phyloP scores from a whole-genome alignment of 2,797 vertebrate species.

The Tympanoctomys barrerae region DNA sequence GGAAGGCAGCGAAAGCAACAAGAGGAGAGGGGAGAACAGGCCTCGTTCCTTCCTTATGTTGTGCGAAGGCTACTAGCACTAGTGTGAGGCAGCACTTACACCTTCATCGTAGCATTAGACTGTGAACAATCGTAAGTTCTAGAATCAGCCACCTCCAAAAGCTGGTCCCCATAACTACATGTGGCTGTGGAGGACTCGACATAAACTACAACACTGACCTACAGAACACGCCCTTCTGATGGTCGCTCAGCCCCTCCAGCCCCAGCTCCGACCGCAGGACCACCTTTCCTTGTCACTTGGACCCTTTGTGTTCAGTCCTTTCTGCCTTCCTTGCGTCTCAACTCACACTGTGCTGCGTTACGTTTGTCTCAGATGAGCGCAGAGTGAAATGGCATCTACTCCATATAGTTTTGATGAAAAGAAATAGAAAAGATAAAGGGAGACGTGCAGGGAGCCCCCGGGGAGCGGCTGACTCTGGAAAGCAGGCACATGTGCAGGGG shows the following conservation, averaged over 20 bases:
- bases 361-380: not conserved
- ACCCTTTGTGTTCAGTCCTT: not conserved
- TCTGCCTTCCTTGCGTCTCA: not conserved
- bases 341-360: not conserved
- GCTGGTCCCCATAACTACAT: too few relatives aligned
- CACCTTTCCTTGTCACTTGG: too few relatives aligned
- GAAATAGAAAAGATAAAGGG: not conserved
- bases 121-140: too few relatives aligned
- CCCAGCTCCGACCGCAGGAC: rapidly evolving
- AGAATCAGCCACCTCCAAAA: too few relatives aligned
- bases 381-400: not conserved
- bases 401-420: not conserved
- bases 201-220: not conserved
- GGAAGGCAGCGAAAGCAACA: not conserved
- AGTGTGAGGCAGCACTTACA: too few relatives aligned
- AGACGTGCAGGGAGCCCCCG: too few relatives aligned
- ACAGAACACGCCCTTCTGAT: not conserved
- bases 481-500: too few relatives aligned
- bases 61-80: not conserved
- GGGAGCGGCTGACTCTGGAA: too few relatives aligned
- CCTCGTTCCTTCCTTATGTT: not conserved
- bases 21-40: too few relatives aligned
- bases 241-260: rapidly evolving
- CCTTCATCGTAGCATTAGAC: too few relatives aligned
- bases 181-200: too few relatives aligned